Conservation (phyloP, 2,888 invertebrate species). For the Pyrrhopygopsis socrates region DNA sequence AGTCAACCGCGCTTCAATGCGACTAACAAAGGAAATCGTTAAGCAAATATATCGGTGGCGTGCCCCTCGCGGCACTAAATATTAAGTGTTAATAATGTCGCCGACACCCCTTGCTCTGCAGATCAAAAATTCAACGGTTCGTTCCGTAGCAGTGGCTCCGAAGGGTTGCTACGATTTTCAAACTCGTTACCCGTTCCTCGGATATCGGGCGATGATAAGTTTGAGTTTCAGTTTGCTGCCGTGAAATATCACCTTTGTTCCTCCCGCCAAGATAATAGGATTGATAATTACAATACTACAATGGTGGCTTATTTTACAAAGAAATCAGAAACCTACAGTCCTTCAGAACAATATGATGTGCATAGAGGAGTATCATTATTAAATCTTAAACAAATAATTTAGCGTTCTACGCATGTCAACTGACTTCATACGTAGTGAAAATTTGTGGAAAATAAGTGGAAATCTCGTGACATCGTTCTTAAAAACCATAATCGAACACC, state of each 20-base stretch:
- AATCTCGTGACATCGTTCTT: too few relatives aligned
- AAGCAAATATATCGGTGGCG: slow-evolving; percentile 86
- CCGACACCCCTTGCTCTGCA: slow-evolving; percentile 89
- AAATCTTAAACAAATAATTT: too few relatives aligned
- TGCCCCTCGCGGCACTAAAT: slow-evolving; percentile 90
- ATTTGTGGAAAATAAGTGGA: too few relatives aligned
- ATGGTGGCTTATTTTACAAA: background rate
- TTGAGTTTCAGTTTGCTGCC: slow-evolving; percentile 74
- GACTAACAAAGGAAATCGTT: slow-evolving; percentile 87
- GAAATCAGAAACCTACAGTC: too few relatives aligned
- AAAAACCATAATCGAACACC: too few relatives aligned
- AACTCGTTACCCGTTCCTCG: slow-evolving; percentile 90
- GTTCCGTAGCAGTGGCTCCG: slow-evolving; percentile 90
- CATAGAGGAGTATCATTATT: too few relatives aligned
- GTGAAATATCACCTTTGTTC: background rate
- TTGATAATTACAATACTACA: background rate
- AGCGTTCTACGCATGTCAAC: too few relatives aligned
- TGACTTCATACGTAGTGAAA: too few relatives aligned
- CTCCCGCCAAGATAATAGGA: background rate
- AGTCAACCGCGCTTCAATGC: slow-evolving; percentile 47
- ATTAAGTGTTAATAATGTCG: slow-evolving; percentile 93
- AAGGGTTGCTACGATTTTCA: slow-evolving; percentile 91
- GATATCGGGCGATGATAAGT: slow-evolving; percentile 88
- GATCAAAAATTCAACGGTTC: slow-evolving; percentile 93
- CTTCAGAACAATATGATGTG: too few relatives aligned